Base-by-base conservation (phyloP, 2,888 invertebrate genomes). In the Deroplatys truncata region DNA sequence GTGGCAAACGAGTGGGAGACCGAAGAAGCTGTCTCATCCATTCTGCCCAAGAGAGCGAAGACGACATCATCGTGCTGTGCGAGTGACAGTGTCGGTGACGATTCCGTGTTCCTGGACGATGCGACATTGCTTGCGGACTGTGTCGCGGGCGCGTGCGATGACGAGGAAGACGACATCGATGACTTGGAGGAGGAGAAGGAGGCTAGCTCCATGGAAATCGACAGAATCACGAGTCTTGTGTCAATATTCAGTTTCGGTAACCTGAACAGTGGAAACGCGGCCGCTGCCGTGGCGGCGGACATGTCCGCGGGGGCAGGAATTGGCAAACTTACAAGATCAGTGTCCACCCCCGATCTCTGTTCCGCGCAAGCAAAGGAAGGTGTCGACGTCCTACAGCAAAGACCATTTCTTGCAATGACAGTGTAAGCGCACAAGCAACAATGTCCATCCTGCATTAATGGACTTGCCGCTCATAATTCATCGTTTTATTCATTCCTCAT, bases 201-300 rank as follows among this genome's bases (percentile, higher is more conserved):
- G 43, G 91, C 92, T 28, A 93, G 93, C 8, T 93, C 94, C 20
- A 95, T 95, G 95, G 95, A 95, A 92, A 95, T 95, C 91, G 95
- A 95, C 92, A 93, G 95, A 91, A 95, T 95, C 91, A 95, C 95
- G 84, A 95, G 94, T 90, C 92, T 95, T 91, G 95, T 95, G 91
- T 95, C 95, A 88, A 95, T 95, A 91, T 95, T 95, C 92, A 95
- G 95, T 92, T 95, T 95, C 92, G 94, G 94, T 88, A 93, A 92
- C 56, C 91, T 92, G 16, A n/a, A 72, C 56, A 72, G 31, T 25
- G 82, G 82, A 35, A 87, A 87, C 56, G 56, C 56, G 20, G 85
- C 85, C 49, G 82, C 35, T 25, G 90, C 90, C 43, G 89, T 90
- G 28, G 90, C 89, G 25, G 84, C 86, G 84, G 72, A 90, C 89